Percentiles rank a stretch among this genome's conserved stretches.
Evolutionary conservation across 2,888 invertebrate species (phyloP).

Genomic region (Noctua comes): DNA sequence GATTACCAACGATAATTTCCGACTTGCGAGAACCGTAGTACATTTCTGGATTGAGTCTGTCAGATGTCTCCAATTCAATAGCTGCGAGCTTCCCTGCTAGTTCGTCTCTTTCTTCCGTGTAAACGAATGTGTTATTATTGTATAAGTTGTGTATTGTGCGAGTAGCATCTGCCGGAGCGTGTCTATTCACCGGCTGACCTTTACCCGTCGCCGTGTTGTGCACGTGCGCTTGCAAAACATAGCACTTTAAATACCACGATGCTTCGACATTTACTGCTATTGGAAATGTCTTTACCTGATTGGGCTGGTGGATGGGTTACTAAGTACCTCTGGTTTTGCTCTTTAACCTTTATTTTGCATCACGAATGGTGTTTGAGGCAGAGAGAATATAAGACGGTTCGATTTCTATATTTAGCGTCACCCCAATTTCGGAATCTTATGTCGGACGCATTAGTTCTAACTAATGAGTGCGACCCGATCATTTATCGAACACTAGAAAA

Average conservation of each 20-base stretch:
- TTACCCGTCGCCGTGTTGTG: slow-evolving; percentile 74
- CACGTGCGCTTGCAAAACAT: slow-evolving; percentile 81
- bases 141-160: slow-evolving; percentile 76
- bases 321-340: slow-evolving; percentile 6
- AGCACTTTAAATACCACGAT: slow-evolving; percentile 71
- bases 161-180: slow-evolving; percentile 81
- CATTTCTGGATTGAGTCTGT: slow-evolving; percentile 5
- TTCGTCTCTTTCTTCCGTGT: slow-evolving; percentile 47
- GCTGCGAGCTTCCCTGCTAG: slow-evolving; percentile 8
- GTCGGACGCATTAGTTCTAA: no score
- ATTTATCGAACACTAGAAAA: slow-evolving; percentile 26
- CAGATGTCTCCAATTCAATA: slow-evolving; percentile 27
- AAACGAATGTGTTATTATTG: slow-evolving; percentile 71
- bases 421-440: no score
- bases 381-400: neutral
- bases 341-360: slow-evolving; percentile 20
- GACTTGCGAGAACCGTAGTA: slow-evolving; percentile 1
- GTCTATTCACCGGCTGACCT: slow-evolving; percentile 85
- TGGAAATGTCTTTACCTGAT: slow-evolving; percentile 52
- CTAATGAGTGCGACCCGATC: slow-evolving; percentile 21
- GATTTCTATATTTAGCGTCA: no score
- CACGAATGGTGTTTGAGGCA: neutral
- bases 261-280: slow-evolving; percentile 71
- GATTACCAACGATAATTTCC: slow-evolving; percentile 18
- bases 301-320: slow-evolving; percentile 16